Evolutionary conservation across 2,113 vertebrate genomes (phyloP).

Genomic region (Pseudolaguvia tuberculata): DNA sequence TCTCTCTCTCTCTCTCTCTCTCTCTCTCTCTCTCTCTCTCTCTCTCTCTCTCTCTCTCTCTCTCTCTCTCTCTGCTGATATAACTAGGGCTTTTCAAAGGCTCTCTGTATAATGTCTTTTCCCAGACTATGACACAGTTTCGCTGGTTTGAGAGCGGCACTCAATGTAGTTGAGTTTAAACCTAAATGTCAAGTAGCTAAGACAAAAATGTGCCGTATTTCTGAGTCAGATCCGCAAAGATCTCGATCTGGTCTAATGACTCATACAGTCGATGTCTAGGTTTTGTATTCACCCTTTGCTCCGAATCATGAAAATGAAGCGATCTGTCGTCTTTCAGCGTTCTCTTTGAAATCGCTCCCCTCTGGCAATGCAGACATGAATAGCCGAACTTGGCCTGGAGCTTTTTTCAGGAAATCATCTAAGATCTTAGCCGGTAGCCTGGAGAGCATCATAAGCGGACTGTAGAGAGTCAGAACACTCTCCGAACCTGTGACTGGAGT

Average conservation of each 20-base stretch:
- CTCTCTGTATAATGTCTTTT: constrained; percentile 29
- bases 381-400: constrained; percentile 22
- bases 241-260: constrained; percentile 3
- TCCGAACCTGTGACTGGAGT: constrained; percentile 29
- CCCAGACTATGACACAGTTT: constrained; percentile 27
- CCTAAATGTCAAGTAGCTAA: constrained; percentile 12
- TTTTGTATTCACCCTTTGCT: constrained; percentile 4
- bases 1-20: no score
- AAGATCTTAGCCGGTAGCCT: constrained; percentile 17
- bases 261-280: background rate
- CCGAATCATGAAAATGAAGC: background rate
- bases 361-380: constrained; percentile 20
- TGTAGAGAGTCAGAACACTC: constrained; percentile 27
- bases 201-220: background rate
- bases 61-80: constrained; percentile 13
- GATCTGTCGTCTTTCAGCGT: background rate
- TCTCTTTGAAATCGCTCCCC: constrained; percentile 19
- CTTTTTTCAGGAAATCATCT: constrained; percentile 19
- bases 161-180: no score
- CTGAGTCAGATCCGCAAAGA: background rate
- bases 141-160: constrained; percentile 19
- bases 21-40: no score
- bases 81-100: constrained; percentile 34
- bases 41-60: background rate
- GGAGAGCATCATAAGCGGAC: constrained; percentile 28